Evolutionary conservation across 2,797 vertebrate species (phyloP).

Genomic region (Spizella passerina): DNA sequence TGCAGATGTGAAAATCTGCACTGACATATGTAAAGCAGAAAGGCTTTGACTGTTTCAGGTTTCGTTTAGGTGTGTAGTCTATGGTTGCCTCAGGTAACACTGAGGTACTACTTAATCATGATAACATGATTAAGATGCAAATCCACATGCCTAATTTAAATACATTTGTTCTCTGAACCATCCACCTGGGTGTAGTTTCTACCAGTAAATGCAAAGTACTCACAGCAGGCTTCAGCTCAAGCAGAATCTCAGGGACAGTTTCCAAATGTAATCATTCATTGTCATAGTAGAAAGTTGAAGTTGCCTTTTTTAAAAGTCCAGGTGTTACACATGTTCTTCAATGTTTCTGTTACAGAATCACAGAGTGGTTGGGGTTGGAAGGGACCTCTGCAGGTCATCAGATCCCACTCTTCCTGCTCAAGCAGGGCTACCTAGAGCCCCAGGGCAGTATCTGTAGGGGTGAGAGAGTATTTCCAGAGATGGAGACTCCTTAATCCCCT

Average conservation of each 20-base stretch:
- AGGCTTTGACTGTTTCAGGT: constrained; percentile 30
- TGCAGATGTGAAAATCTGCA: constrained; percentile 53
- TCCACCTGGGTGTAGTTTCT: constrained; percentile 47
- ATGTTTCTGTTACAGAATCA: not conserved
- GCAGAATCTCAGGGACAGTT: constrained; percentile 9
- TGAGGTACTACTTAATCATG: constrained; percentile 46
- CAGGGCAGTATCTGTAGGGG: not conserved
- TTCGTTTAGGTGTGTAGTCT: constrained; percentile 48
- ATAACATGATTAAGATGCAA: constrained; percentile 61
- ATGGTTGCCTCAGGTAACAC: constrained; percentile 47
- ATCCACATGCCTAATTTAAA: constrained; percentile 51
- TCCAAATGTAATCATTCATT: constrained; percentile 8
- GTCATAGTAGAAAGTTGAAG: not conserved
- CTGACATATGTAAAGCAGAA: constrained; percentile 52
- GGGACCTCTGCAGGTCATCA: not conserved
- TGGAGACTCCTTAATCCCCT: not conserved
- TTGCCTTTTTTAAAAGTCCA: not conserved
- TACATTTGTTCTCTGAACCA: constrained; percentile 45
- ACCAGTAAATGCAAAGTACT: constrained; percentile 40
- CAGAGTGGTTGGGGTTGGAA: not conserved
- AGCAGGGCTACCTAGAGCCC: not conserved
- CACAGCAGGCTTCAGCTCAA: constrained; percentile 4
- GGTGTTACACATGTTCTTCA: not conserved
- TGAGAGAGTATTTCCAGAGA: not conserved
- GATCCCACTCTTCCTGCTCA: not conserved